Evolutionary conservation across 1,140 invertebrate species (phyloP).

Genomic region (Panagrolaimus sp.): DNA sequence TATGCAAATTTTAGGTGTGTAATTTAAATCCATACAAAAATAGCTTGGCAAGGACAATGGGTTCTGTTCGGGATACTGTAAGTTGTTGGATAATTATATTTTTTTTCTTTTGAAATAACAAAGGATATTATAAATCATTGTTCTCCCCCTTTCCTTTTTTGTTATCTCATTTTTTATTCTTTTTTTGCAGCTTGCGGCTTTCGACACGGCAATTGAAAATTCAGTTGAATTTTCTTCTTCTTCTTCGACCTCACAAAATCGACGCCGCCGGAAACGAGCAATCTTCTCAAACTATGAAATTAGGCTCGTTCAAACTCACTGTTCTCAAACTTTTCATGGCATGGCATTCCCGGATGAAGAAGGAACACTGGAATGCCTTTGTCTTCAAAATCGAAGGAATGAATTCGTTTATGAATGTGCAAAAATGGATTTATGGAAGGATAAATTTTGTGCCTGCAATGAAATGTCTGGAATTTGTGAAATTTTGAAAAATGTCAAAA

Average conservation of each 20-base stretch:
- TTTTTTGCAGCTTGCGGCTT: slow-evolving; percentile 33
- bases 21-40: slow-evolving; percentile 46
- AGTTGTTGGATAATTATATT: slow-evolving; percentile 9
- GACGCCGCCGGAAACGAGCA: slow-evolving; percentile 3
- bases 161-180: neutral
- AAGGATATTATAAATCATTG: slow-evolving; percentile 12
- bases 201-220: slow-evolving; percentile 36
- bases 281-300: neutral
- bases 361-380: neutral
- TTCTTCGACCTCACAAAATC: neutral
- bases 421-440: neutral
- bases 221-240: slow-evolving; percentile 15
- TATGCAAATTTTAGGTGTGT: slow-evolving; percentile 32
- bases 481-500: neutral
- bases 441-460: neutral
- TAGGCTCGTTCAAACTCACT: neutral
- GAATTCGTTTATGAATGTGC: slow-evolving; percentile 3
- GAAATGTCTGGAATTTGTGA: neutral
- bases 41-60: slow-evolving; percentile 37
- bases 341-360: neutral
- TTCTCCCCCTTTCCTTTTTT: no score
- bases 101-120: slow-evolving; percentile 10
- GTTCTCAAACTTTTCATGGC: neutral
- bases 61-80: slow-evolving; percentile 39
- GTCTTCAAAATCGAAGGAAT: neutral